Evolutionary conservation across 2,113 vertebrate species (phyloP).

Genomic region (Pituophis catenifer): DNA sequence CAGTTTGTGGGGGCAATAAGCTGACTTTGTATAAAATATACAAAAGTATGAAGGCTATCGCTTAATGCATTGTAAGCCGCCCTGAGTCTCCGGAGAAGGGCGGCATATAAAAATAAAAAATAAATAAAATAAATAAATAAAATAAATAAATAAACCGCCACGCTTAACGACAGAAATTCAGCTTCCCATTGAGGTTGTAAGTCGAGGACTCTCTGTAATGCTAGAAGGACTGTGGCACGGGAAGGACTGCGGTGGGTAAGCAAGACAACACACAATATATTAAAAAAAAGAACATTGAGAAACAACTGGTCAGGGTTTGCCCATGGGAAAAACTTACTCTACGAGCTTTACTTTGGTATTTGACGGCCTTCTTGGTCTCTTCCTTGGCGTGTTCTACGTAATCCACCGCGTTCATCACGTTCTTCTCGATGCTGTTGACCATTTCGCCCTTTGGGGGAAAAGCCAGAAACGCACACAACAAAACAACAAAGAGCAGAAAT

Average conservation of each 20-base stretch:
- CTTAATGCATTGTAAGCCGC: too few species aligned
- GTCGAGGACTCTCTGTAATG: background rate
- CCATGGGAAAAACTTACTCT: conserved; percentile 74
- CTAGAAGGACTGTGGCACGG: background rate
- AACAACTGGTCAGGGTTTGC: too few species aligned
- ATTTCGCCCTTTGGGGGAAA: conserved; percentile 79
- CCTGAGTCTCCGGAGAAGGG: too few species aligned
- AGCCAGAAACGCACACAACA: background rate
- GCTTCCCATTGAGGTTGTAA: background rate
- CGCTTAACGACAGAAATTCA: background rate
- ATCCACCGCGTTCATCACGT: conserved; percentile 79
- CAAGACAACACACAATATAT: background rate
- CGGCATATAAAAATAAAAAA: too few species aligned
- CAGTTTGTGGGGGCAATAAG: too few species aligned
- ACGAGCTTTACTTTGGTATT: conserved; percentile 87
- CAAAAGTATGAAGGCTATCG: too few species aligned
- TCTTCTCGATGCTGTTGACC: conserved; percentile 89
- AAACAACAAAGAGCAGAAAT: background rate
- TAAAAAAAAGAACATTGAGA: background rate
- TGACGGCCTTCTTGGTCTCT: conserved; percentile 89
- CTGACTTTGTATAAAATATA: too few species aligned
- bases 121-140: too few species aligned
- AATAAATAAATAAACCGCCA: background rate
- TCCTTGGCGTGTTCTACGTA: conserved; percentile 85
- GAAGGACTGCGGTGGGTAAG: background rate